Conservation (phyloP, 2,113 vertebrate species). For the Eulemur rufifrons region DNA sequence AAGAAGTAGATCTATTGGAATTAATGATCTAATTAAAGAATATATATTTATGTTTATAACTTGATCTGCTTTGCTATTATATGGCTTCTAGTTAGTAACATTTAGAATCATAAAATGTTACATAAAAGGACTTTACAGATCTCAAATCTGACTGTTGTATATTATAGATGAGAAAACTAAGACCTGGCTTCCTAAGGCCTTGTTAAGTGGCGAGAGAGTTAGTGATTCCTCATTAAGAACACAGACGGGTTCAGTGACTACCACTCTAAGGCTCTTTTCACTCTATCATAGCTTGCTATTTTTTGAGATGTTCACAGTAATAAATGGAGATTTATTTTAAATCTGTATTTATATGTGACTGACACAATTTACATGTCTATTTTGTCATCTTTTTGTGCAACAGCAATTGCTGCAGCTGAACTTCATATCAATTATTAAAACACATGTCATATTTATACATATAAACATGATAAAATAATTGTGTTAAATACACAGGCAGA, state of each 20-base stretch:
- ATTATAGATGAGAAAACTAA: background rate
- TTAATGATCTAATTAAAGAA: background rate
- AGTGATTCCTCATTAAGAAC: background rate
- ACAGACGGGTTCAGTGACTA: background rate
- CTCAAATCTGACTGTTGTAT: background rate
- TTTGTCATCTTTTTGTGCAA: background rate
- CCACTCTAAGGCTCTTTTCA: background rate
- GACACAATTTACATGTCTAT: background rate
- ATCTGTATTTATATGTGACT: background rate
- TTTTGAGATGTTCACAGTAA: background rate
- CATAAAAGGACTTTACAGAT: background rate
- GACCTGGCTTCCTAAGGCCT: background rate
- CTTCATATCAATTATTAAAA: background rate
- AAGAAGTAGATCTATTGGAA: background rate
- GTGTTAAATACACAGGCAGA: background rate
- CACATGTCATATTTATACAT: background rate
- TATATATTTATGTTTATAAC: background rate
- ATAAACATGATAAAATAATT: background rate
- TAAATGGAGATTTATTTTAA: constrained; percentile 21
- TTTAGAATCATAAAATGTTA: background rate
- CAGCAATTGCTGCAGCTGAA: background rate
- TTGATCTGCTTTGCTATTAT: background rate
- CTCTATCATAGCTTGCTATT: background rate
- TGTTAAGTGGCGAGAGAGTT: background rate
- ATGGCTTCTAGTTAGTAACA: constrained; percentile 21